These are phyloP conservation scores for Leptinotarsa haldemani DNA, from an alignment of 2,888 invertebrate species.

Conservation along the genomic window DNA sequence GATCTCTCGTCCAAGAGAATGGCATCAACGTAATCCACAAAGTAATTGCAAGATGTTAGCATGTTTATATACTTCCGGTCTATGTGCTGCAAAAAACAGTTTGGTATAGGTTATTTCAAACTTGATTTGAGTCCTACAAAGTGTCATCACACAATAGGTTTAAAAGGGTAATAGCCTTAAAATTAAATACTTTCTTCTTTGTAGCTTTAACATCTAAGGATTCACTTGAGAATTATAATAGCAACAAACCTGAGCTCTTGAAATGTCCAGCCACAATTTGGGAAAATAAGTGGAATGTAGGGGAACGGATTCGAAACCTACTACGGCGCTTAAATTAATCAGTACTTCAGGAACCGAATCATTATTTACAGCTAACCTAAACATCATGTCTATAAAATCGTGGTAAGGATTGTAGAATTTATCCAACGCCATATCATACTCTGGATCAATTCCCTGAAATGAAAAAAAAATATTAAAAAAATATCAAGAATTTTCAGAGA, in stretches of 20 bases:
- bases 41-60: conserved; percentile 83
- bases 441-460: conserved; percentile 77
- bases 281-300: conserved; percentile 90
- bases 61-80: conserved; percentile 85
- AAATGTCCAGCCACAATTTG: conserved; percentile 91
- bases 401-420: conserved; percentile 91
- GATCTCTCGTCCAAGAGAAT: conserved; percentile 88
- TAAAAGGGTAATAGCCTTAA: not conserved
- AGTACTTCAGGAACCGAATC: conserved; percentile 88
- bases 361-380: conserved; percentile 89
- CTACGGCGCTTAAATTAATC: conserved; percentile 87
- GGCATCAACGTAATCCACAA: conserved; percentile 92
- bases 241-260: conserved; percentile 75
- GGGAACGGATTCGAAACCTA: conserved; percentile 91
- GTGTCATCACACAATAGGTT: not conserved
- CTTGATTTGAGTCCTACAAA: not conserved
- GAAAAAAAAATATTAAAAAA: not conserved
- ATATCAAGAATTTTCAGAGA: no score
- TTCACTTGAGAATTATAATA: no score
- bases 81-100: conserved; percentile 70
- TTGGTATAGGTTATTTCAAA: not conserved
- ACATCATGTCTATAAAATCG: conserved; percentile 86
- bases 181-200: not conserved
- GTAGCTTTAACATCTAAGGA: not conserved
- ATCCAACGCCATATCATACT: conserved; percentile 80